A percentile compares a stretch with the other conserved stretches of the same genome.
These are phyloP conservation scores for Alces alces DNA, from an alignment of 2,113 vertebrate genomes.

Conservation along the genomic window DNA sequence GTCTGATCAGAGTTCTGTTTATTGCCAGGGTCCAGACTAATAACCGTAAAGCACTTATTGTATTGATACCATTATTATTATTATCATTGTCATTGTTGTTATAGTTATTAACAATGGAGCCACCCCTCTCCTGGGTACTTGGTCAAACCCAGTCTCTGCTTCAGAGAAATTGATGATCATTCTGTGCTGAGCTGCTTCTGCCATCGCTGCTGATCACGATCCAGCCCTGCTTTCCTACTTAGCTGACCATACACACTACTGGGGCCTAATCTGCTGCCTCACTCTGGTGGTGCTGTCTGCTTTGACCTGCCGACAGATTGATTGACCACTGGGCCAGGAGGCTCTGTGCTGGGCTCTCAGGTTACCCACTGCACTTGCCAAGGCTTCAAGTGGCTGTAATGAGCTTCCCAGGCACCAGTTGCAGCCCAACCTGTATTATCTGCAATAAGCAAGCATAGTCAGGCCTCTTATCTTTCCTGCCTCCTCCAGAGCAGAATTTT, in stretches of 20 bases:
- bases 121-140: not conserved
- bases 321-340: not conserved
- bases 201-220: accelerated
- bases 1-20: not conserved
- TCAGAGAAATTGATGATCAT: not conserved
- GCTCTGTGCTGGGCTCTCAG: slow-evolving; percentile 40
- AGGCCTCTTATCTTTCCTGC: not conserved
- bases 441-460: not conserved
- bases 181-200: not conserved
- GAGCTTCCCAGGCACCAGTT: slow-evolving; percentile 67
- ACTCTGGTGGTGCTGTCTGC: not conserved
- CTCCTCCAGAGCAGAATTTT: not conserved
- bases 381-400: slow-evolving; percentile 50
- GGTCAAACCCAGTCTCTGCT: not conserved
- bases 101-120: not conserved
- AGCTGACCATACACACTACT: not conserved
- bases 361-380: slow-evolving; percentile 58
- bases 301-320: not conserved
- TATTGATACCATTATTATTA: not conserved
- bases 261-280: not conserved
- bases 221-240: not conserved
- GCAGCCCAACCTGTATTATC: slow-evolving; percentile 42
- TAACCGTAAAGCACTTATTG: not conserved
- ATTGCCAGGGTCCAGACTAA: not conserved
- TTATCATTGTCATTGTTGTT: not conserved